Base-by-base conservation (phyloP, 2,113 vertebrate species). In the Lagopus leucura region DNA sequence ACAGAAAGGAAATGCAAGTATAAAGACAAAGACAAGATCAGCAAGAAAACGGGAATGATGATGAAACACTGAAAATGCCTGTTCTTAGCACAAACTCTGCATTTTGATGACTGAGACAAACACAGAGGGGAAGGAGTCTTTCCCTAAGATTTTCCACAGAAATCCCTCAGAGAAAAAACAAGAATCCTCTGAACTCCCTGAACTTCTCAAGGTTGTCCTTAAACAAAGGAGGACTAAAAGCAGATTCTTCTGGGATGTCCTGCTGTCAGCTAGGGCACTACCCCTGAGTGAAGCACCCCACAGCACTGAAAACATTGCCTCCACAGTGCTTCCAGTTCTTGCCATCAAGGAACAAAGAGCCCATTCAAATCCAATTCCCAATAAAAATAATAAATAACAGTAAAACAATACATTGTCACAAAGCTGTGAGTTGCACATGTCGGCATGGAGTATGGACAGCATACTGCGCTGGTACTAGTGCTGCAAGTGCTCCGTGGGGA, bases 21-120 rank as follows among this genome's bases (percentile, higher is more conserved):
- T 9, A 85, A 63, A 89, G 86, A 90, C 92, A 95, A 89, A 85
- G 92, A 94, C 88, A 82, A 80, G 42, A 88, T 42, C 61, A 90
- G 67, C 0, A 1, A 88, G 61, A 90, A 76, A 77, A 92, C 3
- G 92, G 82, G 82, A 85, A 48, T 45, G 88, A 57, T 52, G 43
- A 57, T 81, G 43, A 67, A 92, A 92, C 71, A 55, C 34, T 67
- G 82, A 64, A 90, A 82, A 83, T 10, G 32, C 67, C 82, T 63
- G 28, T 57, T 94, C 60, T 81, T 60, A 87, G 82, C 77, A 92
- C 72, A 70, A 95, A 89, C 50, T 71, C 42, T 57, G 87, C 84
- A 38, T 65, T 60, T 69, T 40, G 78, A 54, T 60, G 79, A 95
- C 67, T 45, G 60, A 90, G 81, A 93, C 82, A 70, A 89, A 88